These are phyloP conservation scores for Bettongia penicillata DNA, from an alignment of 2,113 vertebrate species.

Conservation along the genomic window DNA sequence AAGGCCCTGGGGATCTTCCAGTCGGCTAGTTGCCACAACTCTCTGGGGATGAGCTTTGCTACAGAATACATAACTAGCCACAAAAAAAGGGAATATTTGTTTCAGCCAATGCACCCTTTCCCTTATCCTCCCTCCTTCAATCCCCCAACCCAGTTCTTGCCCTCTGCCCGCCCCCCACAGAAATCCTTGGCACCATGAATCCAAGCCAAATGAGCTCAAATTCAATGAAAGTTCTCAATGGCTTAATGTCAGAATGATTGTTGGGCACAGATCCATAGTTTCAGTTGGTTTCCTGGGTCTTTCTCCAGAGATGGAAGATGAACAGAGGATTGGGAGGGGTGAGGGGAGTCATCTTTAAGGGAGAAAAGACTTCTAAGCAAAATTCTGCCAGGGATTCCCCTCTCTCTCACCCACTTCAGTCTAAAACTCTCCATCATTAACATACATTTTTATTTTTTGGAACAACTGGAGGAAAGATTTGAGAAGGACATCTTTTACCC, in stretches of 20 bases:
- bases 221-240: background rate
- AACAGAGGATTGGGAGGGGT: background rate
- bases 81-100: background rate
- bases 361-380: background rate
- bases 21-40: background rate
- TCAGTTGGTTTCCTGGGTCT: background rate
- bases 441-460: background rate
- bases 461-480: background rate
- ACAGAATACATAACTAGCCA: background rate
- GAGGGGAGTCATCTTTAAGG: background rate
- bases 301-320: background rate
- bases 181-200: background rate
- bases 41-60: slow-evolving; percentile 20
- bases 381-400: background rate
- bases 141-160: background rate
- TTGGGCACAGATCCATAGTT: background rate
- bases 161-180: no score
- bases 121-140: background rate
- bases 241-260: background rate
- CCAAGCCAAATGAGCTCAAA: background rate
- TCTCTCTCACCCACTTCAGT: background rate
- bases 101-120: background rate
- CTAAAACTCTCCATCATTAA: background rate
- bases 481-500: slow-evolving; percentile 34
- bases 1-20: background rate